A percentile compares a stretch with the other conserved stretches of the same genome.
Evolutionary conservation across 2,888 invertebrate genomes (phyloP).

Genomic region (Pandemis corylana): DNA sequence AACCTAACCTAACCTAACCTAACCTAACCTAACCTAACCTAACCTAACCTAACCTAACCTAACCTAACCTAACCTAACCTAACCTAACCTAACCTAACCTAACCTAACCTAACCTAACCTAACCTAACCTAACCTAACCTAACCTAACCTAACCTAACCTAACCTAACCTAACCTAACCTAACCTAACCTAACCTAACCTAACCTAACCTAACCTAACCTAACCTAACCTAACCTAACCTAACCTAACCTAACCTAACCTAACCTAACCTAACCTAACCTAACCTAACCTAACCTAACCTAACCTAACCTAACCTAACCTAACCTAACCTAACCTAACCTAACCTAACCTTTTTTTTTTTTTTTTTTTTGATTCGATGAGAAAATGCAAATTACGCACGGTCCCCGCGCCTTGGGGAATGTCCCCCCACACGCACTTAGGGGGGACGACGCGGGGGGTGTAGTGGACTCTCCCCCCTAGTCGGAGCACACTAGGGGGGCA

Average conservation of each 20-base stretch:
- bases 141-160: conserved; percentile 1
- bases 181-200: background rate
- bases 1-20: conserved; percentile 32
- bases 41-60: conserved; percentile 24
- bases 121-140: background rate
- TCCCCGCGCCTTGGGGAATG: too few species aligned
- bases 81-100: conserved; percentile 33
- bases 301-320: conserved; percentile 33
- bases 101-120: conserved; percentile 8
- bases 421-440: too few species aligned
- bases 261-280: conserved; percentile 33
- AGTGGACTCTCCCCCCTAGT: too few species aligned
- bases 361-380: too few species aligned
- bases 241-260: conserved; percentile 13
- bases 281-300: conserved; percentile 33
- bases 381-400: too few species aligned
- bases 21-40: conserved; percentile 26
- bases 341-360: conserved; percentile 12
- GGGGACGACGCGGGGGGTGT: too few species aligned
- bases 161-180: background rate
- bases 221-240: conserved; percentile 11
- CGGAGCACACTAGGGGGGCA: too few species aligned
- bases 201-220: conserved; percentile 12
- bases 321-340: conserved; percentile 13
- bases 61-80: conserved; percentile 27